Conservation (phyloP, 1,140 invertebrate genomes). For the Eurosta solidaginis region DNA sequence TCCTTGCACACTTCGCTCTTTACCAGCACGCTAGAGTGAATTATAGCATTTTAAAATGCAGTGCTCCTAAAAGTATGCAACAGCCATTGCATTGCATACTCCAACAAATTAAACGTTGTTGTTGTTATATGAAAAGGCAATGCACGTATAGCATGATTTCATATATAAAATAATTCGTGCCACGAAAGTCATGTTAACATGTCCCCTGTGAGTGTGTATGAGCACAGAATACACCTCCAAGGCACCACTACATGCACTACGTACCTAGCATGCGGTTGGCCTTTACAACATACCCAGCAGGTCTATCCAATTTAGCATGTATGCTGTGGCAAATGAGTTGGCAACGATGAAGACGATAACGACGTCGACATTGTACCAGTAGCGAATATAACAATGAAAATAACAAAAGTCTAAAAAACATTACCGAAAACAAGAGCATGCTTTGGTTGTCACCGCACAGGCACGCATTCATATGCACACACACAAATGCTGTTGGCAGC, state of each 20-base stretch:
- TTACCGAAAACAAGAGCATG: slow-evolving; percentile 12
- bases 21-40: background rate
- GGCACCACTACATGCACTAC: background rate
- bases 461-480: background rate
- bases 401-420: slow-evolving; percentile 13
- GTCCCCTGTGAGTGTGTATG: slow-evolving; percentile 42
- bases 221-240: background rate
- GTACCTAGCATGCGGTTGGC: background rate
- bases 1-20: background rate
- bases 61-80: slow-evolving; percentile 35
- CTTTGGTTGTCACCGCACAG: background rate
- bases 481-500: background rate
- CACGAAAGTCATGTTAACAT: slow-evolving; percentile 60
- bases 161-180: slow-evolving; percentile 50
- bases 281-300: background rate
- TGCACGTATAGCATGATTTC: background rate
- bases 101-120: slow-evolving; percentile 29
- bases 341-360: slow-evolving; percentile 28
- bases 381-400: no score
- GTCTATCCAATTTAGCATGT: background rate
- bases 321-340: slow-evolving; percentile 14
- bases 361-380: no score
- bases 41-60: slow-evolving; percentile 23
- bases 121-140: slow-evolving; percentile 13
- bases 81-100: slow-evolving; percentile 31